phyloP scores from a whole-genome alignment of 2,888 invertebrate genomes.

The Drosophila flavopinicola region DNA sequence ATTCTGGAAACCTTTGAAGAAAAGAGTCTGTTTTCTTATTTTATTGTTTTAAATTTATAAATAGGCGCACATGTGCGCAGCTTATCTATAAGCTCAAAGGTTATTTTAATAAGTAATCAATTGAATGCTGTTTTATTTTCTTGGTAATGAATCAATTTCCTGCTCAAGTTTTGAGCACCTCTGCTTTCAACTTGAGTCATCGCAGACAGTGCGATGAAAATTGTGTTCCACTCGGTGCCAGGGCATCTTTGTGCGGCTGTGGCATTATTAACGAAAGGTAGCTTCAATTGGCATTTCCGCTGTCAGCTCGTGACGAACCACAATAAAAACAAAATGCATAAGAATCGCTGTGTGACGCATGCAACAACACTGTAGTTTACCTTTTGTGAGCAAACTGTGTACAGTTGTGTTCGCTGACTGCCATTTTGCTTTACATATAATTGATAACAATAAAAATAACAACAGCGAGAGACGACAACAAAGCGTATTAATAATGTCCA shows the following conservation, averaged over 20 bases:
- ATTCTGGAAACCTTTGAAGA: too few species aligned
- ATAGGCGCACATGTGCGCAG: constrained; percentile 39
- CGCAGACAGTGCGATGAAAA: not conserved
- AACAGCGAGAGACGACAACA: constrained; percentile 51
- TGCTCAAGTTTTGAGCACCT: constrained; percentile 21
- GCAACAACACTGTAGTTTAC: constrained; percentile 46
- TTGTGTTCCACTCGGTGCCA: constrained; percentile 29
- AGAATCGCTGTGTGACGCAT: constrained; percentile 67
- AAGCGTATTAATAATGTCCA: constrained; percentile 71
- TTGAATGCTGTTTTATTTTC: not conserved
- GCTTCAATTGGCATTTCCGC: constrained; percentile 74
- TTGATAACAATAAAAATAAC: constrained; percentile 66
- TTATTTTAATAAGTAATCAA: constrained; percentile 7
- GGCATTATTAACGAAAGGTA: constrained; percentile 70
- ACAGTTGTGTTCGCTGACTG: constrained; percentile 59
- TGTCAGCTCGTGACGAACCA: constrained; percentile 51
- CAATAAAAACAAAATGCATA: constrained; percentile 57
- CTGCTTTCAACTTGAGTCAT: constrained; percentile 59
- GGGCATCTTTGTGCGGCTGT: constrained; percentile 55
- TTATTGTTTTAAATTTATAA: constrained; percentile 5
- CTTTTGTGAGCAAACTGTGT: constrained; percentile 60
- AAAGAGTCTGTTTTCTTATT: too few species aligned
- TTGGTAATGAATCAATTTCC: constrained; percentile 58
- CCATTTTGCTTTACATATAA: constrained; percentile 75
- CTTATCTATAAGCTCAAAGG: constrained; percentile 47